A percentile compares a stretch with the other conserved stretches of the same genome.
These are phyloP conservation scores for Salvator merianae DNA, from an alignment of 2,113 vertebrate genomes.

Conservation along the genomic window DNA sequence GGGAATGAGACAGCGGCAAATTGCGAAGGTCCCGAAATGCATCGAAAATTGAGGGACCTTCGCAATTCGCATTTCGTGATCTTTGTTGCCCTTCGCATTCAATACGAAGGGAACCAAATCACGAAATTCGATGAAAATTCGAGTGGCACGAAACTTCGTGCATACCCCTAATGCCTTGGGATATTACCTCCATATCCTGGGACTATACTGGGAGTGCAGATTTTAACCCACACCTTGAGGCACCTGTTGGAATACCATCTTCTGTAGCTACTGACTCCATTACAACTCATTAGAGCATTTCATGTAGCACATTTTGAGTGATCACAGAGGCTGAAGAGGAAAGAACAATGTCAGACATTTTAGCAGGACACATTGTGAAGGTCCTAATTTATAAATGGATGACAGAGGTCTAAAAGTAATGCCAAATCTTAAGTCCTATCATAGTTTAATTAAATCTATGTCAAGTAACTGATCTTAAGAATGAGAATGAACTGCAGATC, in stretches of 20 bases:
- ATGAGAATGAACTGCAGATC: background rate
- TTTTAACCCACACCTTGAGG: too few species aligned
- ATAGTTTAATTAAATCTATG: background rate
- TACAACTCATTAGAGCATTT: slow-evolving; percentile 41
- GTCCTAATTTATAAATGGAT: slow-evolving; percentile 34
- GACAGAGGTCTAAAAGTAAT: slow-evolving; percentile 42
- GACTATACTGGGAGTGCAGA: too few species aligned
- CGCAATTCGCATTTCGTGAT: too few species aligned
- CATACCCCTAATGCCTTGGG: too few species aligned
- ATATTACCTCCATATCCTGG: too few species aligned
- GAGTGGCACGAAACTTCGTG: too few species aligned
- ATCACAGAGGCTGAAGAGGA: slow-evolving; percentile 28
- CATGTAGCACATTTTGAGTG: background rate
- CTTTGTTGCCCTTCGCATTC: too few species aligned
- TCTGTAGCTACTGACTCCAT: background rate
- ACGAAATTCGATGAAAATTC: too few species aligned
- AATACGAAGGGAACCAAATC: too few species aligned
- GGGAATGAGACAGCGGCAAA: too few species aligned
- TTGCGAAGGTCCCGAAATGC: too few species aligned
- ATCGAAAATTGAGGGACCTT: too few species aligned
- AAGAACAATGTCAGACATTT: slow-evolving; percentile 40
- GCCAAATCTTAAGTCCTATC: slow-evolving; percentile 24
- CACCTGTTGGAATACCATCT: background rate
- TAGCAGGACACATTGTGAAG: slow-evolving; percentile 24
- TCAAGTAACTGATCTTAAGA: background rate